A percentile compares a stretch with the other conserved stretches of the same genome.
phyloP scores from a whole-genome alignment of 2,888 invertebrate genomes.

The Neoaliturus tenellus region DNA sequence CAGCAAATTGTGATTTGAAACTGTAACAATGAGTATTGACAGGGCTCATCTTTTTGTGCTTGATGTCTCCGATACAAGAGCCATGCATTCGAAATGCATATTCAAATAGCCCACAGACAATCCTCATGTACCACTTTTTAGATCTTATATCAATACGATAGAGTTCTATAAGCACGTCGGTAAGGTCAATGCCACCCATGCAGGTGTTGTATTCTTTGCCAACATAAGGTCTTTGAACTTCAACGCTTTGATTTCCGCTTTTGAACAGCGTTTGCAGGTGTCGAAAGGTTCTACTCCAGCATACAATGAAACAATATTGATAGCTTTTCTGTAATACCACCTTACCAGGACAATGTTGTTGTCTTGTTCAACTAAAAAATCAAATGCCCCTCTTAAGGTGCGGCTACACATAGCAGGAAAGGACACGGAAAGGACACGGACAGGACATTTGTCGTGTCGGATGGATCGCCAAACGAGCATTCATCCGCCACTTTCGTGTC shows the following conservation, averaged over 20 bases:
- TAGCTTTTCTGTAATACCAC: constrained; percentile 67
- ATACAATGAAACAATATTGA: constrained; percentile 62
- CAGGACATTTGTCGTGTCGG: too few relatives aligned
- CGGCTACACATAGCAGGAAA: too few relatives aligned
- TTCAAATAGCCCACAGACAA: constrained; percentile 63
- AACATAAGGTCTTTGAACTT: constrained; percentile 63
- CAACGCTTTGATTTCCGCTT: constrained; percentile 60
- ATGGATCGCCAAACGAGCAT: too few relatives aligned
- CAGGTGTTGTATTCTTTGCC: constrained; percentile 67
- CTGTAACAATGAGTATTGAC: background rate
- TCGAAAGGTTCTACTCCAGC: constrained; percentile 63
- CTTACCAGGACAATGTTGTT: constrained; percentile 60
- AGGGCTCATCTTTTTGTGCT: background rate
- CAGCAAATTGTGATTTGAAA: constrained; percentile 22
- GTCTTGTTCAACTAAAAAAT: constrained; percentile 20
- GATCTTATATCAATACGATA: constrained; percentile 66
- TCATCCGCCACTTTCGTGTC: too few relatives aligned
- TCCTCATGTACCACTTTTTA: constrained; percentile 66
- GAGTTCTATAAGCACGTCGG: constrained; percentile 68
- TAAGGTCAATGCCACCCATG: constrained; percentile 69
- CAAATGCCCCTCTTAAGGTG: constrained; percentile 28
- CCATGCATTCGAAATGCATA: constrained; percentile 63
- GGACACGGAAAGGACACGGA: too few relatives aligned
- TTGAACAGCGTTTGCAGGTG: constrained; percentile 65
- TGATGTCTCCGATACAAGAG: background rate